Conservation (phyloP, 2,888 invertebrate species). For the Hipparchia semele region DNA sequence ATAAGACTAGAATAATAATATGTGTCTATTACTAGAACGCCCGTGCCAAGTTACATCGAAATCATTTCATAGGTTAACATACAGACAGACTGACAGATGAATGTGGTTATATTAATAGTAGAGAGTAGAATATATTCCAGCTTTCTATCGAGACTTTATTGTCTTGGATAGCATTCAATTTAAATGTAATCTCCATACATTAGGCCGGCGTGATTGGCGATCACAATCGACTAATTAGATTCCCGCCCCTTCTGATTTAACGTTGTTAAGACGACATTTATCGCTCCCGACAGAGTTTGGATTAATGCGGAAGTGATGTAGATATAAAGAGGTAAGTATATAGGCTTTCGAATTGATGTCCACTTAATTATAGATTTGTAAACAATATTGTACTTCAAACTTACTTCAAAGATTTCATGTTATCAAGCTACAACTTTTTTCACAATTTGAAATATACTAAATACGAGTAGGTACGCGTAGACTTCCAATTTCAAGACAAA, state of each 20-base stretch:
- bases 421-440: too few relatives aligned
- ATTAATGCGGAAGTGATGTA: conserved; percentile 20
- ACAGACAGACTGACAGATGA: too few relatives aligned
- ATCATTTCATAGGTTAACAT: too few relatives aligned
- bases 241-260: conserved; percentile 57
- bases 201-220: conserved; percentile 57
- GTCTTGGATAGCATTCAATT: conserved; percentile 31
- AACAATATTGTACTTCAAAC: too few relatives aligned
- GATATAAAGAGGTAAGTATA: background rate
- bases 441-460: too few relatives aligned
- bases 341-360: background rate
- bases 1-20: too few relatives aligned
- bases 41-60: too few relatives aligned
- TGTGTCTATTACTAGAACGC: too few relatives aligned
- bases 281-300: conserved; percentile 27
- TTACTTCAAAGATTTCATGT: background rate
- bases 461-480: too few relatives aligned
- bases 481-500: too few relatives aligned
- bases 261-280: conserved; percentile 45
- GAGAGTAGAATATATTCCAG: background rate
- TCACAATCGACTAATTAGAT: conserved; percentile 72
- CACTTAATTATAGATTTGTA: background rate
- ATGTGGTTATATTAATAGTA: background rate
- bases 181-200: conserved; percentile 53
- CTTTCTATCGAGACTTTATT: conserved; percentile 12